These are phyloP conservation scores for Samia ricini DNA, from an alignment of 1,140 invertebrate genomes.

Conservation along the genomic window DNA sequence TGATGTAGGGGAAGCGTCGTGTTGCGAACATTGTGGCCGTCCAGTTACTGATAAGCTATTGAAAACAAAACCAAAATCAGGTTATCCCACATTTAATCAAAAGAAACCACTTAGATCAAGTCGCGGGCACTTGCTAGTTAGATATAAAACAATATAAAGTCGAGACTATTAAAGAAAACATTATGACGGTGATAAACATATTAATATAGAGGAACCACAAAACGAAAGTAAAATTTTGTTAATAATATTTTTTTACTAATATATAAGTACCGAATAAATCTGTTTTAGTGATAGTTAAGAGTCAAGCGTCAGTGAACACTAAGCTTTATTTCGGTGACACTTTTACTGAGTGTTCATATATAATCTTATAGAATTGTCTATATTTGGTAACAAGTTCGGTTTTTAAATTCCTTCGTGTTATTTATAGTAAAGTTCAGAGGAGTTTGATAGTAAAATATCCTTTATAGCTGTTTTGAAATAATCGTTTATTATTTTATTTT, in stretches of 20 bases:
- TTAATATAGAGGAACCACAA: background rate
- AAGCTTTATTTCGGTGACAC: constrained; percentile 22
- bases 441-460: background rate
- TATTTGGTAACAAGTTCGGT: constrained; percentile 17
- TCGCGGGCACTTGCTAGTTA: no score
- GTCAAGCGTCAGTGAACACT: constrained; percentile 10
- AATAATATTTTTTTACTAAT: background rate
- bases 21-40: no score
- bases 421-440: background rate
- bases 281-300: constrained; percentile 18
- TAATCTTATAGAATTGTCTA: constrained; percentile 22
- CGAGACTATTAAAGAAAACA: background rate
- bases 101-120: no score
- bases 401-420: background rate
- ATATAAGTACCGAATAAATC: constrained; percentile 10
- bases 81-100: no score
- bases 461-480: background rate
- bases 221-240: background rate
- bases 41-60: no score
- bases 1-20: no score
- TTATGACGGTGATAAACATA: background rate
- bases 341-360: constrained; percentile 25
- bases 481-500: background rate
- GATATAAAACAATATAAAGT: no score
- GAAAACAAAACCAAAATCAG: no score